Base-by-base conservation (phyloP, 2,113 vertebrate genomes). In the Benitochromis conjunctus region DNA sequence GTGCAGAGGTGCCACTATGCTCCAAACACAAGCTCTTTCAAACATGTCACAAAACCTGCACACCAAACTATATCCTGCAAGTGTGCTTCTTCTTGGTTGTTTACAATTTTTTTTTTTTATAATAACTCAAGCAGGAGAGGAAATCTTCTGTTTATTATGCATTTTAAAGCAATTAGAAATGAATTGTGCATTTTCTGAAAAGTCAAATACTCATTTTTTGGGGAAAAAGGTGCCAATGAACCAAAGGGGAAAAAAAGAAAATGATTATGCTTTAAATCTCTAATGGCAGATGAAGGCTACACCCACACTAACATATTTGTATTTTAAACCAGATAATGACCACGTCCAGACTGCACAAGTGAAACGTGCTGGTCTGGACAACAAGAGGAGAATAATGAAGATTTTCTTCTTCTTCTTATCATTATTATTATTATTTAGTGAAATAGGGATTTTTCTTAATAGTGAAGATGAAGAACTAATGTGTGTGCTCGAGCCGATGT, bases 211-310 rank as follows among this genome's bases (percentile, higher is more conserved):
- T 43, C 6, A 10, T 34, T 24, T 51, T 19, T 29, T 34, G 4
- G 9, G 13, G 14, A 4, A n/a, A 48, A 11, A 24, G 11, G 16
- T 48, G 80, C 29, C 13, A 62, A 16, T 58, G 26, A 91, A 83
- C 82, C 80, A 69, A 57, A 88, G 69, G 29, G 21, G 78, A 81
- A 58, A 83, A 51, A 64, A 79, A 64, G 48, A 16, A 0, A 16
- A 77, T 8, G 18, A 46, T 83, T 60, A 81, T 64, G 76, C 34
- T 86, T 86, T 79, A 81, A 19, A 92, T 85, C 82, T 92, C 86
- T 66, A 53, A 31, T 11, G 80, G 90, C 88, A 81, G 83, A 83
- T 31, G 43, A 31, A 74, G 43, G 24, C 69, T 51, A 74, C 43
- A 74, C 43, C 69, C 43, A 74, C 43, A 74, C 41, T 31, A 51